Evolutionary conservation across 1,140 invertebrate species (phyloP).

Genomic region (Trachelipus rathkii): DNA sequence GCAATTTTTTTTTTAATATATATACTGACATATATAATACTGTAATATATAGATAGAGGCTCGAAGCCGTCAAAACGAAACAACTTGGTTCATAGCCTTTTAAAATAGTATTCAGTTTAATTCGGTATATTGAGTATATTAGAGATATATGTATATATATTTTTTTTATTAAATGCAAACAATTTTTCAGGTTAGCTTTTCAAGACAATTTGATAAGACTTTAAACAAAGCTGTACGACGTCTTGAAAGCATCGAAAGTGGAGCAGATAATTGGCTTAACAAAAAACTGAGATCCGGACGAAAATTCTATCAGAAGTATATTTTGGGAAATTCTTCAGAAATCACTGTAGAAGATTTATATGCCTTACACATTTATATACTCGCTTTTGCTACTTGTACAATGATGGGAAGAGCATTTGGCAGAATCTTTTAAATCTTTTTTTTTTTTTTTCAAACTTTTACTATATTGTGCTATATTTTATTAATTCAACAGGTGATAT

Average conservation of each 20-base stretch:
- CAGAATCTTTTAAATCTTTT: not conserved
- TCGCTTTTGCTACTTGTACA: not conserved
- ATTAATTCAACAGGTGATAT: too few relatives aligned
- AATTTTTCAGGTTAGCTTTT: not conserved
- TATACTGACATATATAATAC: too few relatives aligned
- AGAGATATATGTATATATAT: too few relatives aligned
- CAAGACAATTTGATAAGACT: not conserved
- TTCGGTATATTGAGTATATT: too few relatives aligned
- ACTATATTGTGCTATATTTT: too few relatives aligned
- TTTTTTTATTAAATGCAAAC: too few relatives aligned
- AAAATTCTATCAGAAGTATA: not conserved
- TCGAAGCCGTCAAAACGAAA: too few relatives aligned
- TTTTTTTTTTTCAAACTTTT: too few relatives aligned
- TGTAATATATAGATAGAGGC: too few relatives aligned
- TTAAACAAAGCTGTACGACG: not conserved
- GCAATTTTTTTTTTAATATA: too few relatives aligned
- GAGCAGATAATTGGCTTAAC: not conserved
- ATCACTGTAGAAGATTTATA: constrained; percentile 1
- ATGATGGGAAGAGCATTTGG: not conserved
- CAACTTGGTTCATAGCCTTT: too few relatives aligned
- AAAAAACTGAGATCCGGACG: not conserved
- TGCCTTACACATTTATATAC: not conserved
- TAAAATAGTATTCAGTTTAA: too few relatives aligned
- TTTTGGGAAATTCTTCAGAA: constrained; percentile 4
- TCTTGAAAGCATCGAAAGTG: not conserved